Conservation (phyloP, 2,888 invertebrate species). For the Orthonevra nobilis region DNA sequence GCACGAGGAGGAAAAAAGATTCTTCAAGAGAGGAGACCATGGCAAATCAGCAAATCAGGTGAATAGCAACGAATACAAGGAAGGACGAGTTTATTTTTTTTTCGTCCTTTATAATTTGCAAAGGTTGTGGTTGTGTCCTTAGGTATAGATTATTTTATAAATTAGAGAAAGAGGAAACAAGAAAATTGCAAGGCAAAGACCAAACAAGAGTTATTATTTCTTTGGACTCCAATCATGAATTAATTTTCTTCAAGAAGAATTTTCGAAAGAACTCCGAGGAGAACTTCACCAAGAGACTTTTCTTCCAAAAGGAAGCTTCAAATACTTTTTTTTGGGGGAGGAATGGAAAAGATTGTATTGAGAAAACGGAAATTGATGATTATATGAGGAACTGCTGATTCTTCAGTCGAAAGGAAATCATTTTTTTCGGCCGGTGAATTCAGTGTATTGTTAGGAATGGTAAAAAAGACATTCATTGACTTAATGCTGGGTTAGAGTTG, state of each 20-base stretch:
- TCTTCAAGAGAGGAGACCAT: conserved; percentile 50
- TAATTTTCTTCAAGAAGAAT: conserved; percentile 44
- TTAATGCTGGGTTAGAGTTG: too few species aligned
- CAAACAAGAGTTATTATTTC: conserved; percentile 39
- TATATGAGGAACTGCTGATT: too few species aligned
- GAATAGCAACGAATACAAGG: conserved; percentile 31
- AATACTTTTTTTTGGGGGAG: too few species aligned
- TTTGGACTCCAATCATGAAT: conserved; percentile 61
- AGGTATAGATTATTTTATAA: conserved; percentile 40
- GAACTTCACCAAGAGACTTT: conserved; percentile 18
- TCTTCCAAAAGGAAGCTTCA: too few species aligned
- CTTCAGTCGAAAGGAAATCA: too few species aligned
- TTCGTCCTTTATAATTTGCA: conserved; percentile 31
- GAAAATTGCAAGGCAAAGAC: conserved; percentile 56
- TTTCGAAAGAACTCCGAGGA: too few species aligned
- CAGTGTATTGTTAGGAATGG: too few species aligned
- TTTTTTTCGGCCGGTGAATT: too few species aligned
- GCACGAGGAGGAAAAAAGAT: conserved; percentile 26
- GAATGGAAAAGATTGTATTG: too few species aligned
- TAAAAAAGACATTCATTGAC: too few species aligned
- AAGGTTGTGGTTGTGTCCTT: conserved; percentile 50
- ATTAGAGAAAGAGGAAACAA: conserved; percentile 53
- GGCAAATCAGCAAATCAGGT: conserved; percentile 68
- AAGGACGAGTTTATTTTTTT: conserved; percentile 18
- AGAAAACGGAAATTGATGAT: too few species aligned